Percentiles rank a stretch among this genome's conserved stretches.
phyloP scores from a whole-genome alignment of 2,797 vertebrate species.

The Labroides dimidiatus region DNA sequence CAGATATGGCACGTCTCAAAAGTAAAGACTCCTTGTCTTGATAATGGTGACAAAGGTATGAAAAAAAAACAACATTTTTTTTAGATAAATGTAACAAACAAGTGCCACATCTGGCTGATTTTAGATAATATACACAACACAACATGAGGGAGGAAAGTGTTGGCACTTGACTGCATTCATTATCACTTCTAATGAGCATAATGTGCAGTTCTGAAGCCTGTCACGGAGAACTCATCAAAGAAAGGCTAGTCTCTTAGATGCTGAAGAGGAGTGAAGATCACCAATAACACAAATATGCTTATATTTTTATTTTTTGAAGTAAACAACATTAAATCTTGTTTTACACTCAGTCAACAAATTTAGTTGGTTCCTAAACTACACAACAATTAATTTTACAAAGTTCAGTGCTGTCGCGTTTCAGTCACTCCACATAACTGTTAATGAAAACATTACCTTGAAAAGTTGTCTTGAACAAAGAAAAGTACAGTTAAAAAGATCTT shows the following conservation, averaged over 20 bases:
- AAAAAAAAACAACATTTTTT: too few species aligned
- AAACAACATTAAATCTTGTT: background rate
- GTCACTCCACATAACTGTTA: too few species aligned
- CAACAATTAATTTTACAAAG: too few species aligned
- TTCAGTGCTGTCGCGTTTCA: too few species aligned
- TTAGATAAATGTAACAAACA: constrained; percentile 32
- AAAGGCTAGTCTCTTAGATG: constrained; percentile 48
- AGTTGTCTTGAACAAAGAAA: too few species aligned
- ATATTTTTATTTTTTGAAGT: background rate
- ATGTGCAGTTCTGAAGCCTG: constrained; percentile 60
- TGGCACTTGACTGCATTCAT: constrained; percentile 45
- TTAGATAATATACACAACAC: constrained; percentile 21
- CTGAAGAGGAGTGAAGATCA: constrained; percentile 35
- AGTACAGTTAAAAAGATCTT: too few species aligned
- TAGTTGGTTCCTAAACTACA: too few species aligned
- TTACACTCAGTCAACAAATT: constrained; percentile 13
- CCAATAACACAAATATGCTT: background rate
- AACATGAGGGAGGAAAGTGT: constrained; percentile 44
- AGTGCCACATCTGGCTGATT: constrained; percentile 35
- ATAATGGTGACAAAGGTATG: background rate
- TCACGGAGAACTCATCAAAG: constrained; percentile 31
- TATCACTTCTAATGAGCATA: constrained; percentile 63
- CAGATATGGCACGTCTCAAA: background rate
- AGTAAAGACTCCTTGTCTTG: constrained; percentile 3
- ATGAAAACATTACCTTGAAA: too few species aligned